Evolutionary conservation across 2,113 vertebrate genomes (phyloP).

Genomic region (Pontoporia blainvillei): DNA sequence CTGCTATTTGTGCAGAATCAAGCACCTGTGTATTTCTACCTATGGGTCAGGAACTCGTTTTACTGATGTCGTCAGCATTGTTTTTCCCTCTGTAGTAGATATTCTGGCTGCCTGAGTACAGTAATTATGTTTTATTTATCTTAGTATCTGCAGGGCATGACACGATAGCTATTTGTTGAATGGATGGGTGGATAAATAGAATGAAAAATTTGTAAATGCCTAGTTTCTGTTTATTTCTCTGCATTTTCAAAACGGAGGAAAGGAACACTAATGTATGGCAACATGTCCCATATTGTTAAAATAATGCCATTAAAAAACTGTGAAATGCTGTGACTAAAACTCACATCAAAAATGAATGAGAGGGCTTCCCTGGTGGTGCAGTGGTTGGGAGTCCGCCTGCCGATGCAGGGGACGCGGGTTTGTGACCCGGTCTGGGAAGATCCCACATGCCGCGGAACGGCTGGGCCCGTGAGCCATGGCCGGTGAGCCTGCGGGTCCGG

Average conservation of each 20-base stretch:
- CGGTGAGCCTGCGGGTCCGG: too few relatives aligned
- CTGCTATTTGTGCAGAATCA: too few relatives aligned
- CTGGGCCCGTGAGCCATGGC: too few relatives aligned
- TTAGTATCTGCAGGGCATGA: too few relatives aligned
- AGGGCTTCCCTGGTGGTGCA: too few relatives aligned
- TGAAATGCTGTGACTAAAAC: background rate
- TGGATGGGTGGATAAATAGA: background rate
- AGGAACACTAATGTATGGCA: background rate
- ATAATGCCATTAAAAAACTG: background rate
- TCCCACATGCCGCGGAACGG: too few relatives aligned
- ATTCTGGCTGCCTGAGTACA: background rate
- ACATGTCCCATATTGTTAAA: background rate
- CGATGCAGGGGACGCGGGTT: too few relatives aligned
- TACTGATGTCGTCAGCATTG: accelerated
- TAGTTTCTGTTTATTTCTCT: background rate
- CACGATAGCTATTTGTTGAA: background rate
- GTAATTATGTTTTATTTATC: background rate
- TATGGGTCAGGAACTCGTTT: too few relatives aligned
- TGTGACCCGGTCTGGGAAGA: too few relatives aligned
- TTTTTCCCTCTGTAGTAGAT: background rate
- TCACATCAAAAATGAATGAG: background rate
- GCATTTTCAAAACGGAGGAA: background rate
- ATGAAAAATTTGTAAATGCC: background rate
- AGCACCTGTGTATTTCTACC: background rate
- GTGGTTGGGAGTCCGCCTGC: too few relatives aligned